A percentile compares a stretch with the other conserved stretches of the same genome.
Evolutionary conservation across 2,888 invertebrate genomes (phyloP).

Genomic region (Tetramorium bicarinatum): DNA sequence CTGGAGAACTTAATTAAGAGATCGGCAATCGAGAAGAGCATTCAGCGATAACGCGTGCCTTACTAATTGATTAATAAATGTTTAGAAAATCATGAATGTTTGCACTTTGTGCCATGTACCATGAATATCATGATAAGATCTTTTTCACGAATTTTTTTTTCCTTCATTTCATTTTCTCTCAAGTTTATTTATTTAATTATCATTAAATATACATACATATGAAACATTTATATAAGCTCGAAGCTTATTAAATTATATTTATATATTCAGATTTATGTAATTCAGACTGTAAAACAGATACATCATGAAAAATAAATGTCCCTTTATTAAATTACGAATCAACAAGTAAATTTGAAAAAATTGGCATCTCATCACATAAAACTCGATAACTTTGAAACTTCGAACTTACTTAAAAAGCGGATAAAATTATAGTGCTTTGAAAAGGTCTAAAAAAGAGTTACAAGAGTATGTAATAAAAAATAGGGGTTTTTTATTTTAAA

Average conservation of each 20-base stretch:
- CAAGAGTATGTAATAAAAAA: too few species aligned
- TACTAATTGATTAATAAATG: background rate
- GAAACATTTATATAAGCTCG: background rate
- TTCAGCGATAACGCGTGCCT: background rate
- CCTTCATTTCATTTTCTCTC: background rate
- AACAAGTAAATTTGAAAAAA: too few species aligned
- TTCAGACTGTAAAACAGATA: background rate
- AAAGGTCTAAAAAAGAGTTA: too few species aligned
- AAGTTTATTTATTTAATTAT: slow-evolving; percentile 30
- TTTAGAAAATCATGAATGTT: background rate
- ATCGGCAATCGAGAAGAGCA: background rate
- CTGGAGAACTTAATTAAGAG: slow-evolving; percentile 8
- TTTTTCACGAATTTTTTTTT: background rate
- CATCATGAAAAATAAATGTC: background rate
- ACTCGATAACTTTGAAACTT: too few species aligned
- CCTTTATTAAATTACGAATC: background rate
- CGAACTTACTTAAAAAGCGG: too few species aligned
- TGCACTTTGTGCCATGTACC: background rate
- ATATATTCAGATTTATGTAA: background rate
- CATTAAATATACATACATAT: slow-evolving; percentile 15
- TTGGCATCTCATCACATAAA: too few species aligned
- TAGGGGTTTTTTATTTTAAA: too few species aligned
- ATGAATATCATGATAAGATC: background rate
- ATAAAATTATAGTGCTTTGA: too few species aligned
- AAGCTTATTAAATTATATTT: background rate